Conservation (phyloP, 2,888 invertebrate species). For the Cataglyphis rosenhaueri region DNA sequence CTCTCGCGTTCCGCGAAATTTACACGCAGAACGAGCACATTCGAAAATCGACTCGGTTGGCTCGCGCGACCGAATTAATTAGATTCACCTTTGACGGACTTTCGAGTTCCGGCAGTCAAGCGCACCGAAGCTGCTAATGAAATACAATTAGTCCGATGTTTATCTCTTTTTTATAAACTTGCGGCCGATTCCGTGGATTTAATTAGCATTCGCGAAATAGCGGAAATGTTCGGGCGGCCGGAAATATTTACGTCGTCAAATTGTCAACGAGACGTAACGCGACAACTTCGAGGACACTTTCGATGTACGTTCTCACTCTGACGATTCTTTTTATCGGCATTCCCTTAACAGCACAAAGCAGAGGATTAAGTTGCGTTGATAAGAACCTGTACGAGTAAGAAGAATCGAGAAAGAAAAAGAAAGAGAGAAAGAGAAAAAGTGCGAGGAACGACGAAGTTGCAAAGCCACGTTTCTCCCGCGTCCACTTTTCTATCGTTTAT, state of each 20-base stretch:
- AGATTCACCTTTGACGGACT: slow-evolving; percentile 49
- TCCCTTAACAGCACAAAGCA: slow-evolving; percentile 32
- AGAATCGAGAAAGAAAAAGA: slow-evolving; percentile 14
- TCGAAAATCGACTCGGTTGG: slow-evolving; percentile 31
- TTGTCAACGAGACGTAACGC: neutral
- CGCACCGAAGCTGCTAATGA: slow-evolving; percentile 61
- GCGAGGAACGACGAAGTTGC: slow-evolving; percentile 7
- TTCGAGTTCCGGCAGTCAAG: slow-evolving; percentile 26
- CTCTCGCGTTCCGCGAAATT: neutral
- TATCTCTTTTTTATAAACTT: slow-evolving; percentile 44
- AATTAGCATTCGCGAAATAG: slow-evolving; percentile 51
- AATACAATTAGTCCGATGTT: slow-evolving; percentile 63
- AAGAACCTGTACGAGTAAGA: slow-evolving; percentile 40
- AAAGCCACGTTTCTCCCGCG: slow-evolving; percentile 39
- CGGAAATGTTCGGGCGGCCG: neutral
- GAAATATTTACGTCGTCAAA: slow-evolving; percentile 8
- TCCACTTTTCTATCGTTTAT: slow-evolving; percentile 41
- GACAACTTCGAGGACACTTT: slow-evolving; percentile 10
- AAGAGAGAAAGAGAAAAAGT: neutral
- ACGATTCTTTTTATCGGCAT: neutral
- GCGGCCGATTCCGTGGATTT: slow-evolving; percentile 13
- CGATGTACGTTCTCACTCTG: neutral
- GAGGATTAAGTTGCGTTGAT: slow-evolving; percentile 18
- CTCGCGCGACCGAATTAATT: slow-evolving; percentile 43
- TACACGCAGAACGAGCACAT: slow-evolving; percentile 6